Conservation (phyloP, 2,113 vertebrate genomes). For the Neogale vison region DNA sequence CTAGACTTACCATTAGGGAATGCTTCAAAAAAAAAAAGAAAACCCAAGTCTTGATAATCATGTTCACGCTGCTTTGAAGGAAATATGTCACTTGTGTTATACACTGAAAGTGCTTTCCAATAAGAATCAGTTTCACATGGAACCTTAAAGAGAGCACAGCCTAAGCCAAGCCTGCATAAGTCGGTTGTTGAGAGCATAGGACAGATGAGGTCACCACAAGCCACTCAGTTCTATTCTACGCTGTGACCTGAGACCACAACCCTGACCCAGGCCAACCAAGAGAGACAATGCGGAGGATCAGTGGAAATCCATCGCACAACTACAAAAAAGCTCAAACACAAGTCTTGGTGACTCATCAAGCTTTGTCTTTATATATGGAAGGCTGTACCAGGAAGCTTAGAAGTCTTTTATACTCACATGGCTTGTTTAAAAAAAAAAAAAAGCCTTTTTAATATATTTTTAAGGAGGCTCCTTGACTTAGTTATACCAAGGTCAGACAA, state of each 20-base stretch:
- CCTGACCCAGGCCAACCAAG: background rate
- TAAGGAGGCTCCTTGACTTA: background rate
- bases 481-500: background rate
- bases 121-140: background rate
- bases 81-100: background rate
- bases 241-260: background rate
- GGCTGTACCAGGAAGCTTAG: background rate
- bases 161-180: background rate
- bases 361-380: background rate
- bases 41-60: background rate
- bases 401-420: background rate
- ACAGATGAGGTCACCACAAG: background rate
- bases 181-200: background rate
- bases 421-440: background rate
- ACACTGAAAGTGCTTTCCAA: background rate
- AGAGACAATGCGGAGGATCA: background rate
- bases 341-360: background rate
- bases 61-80: background rate
- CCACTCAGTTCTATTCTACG: background rate
- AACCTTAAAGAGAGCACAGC: background rate
- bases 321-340: background rate
- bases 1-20: background rate
- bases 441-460: background rate
- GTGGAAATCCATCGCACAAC: background rate
- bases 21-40: background rate